Percentiles rank a stretch among this genome's conserved stretches.
These are phyloP conservation scores for Ptilorrhoa leucosticta DNA, from an alignment of 2,113 vertebrate species.

Conservation along the genomic window DNA sequence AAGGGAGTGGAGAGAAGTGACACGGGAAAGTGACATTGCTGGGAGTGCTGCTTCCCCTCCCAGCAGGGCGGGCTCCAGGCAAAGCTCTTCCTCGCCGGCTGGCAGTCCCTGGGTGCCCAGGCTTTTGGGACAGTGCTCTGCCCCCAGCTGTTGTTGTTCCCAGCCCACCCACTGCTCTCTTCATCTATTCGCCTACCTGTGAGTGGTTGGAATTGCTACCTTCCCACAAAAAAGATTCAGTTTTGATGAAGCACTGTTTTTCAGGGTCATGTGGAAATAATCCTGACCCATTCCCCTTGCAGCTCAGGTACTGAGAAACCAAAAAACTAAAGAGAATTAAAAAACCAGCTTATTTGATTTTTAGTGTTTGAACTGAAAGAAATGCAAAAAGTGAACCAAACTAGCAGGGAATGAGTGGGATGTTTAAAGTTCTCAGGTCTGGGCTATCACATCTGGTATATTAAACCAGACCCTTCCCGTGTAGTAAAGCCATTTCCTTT, in stretches of 20 bases:
- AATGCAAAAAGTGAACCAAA: neutral
- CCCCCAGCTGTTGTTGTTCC: rapidly evolving
- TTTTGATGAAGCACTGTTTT: neutral
- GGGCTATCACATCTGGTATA: neutral
- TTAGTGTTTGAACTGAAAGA: neutral
- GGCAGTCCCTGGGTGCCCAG: neutral
- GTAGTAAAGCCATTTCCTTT: neutral
- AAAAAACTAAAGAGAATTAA: neutral
- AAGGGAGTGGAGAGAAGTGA: neutral
- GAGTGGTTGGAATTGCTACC: neutral
- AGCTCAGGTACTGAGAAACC: neutral
- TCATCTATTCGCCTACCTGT: neutral
- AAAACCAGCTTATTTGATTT: neutral
- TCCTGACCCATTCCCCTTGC: neutral
- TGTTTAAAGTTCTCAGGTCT: neutral
- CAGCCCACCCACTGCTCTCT: neutral
- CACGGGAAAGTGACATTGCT: neutral
- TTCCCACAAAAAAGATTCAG: neutral
- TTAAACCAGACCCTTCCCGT: neutral
- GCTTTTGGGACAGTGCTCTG: neutral
- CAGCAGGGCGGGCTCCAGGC: neutral
- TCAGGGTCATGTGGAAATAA: neutral
- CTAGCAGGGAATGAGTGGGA: neutral
- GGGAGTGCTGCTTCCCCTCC: neutral
- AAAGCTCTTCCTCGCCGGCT: neutral